phyloP scores from a whole-genome alignment of 1,140 invertebrate species.

The Piezodorus guildinii region DNA sequence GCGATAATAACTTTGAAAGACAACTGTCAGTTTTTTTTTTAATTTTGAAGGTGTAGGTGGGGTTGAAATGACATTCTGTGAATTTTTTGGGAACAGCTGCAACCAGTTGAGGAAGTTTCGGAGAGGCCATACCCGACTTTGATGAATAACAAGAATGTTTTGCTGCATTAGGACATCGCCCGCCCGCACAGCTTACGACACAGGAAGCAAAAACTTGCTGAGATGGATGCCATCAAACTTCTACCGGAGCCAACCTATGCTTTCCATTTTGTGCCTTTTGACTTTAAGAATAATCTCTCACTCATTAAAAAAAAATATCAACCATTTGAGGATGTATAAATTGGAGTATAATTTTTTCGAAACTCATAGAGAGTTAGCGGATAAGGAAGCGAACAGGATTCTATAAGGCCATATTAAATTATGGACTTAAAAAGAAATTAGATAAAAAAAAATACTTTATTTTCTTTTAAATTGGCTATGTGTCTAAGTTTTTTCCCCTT shows the following conservation, averaged over 20 bases:
- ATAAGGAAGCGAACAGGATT: no score
- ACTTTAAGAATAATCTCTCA: background rate
- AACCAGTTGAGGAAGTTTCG: background rate
- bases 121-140: background rate
- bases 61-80: background rate
- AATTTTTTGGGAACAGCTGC: background rate
- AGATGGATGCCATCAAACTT: background rate
- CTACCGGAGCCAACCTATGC: background rate
- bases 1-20: no score
- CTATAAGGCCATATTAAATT: no score
- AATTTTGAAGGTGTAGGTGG: background rate
- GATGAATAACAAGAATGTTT: background rate
- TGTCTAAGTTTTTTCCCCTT: no score
- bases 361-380: no score
- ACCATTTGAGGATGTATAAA: background rate
- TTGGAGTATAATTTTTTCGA: background rate
- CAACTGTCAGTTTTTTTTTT: no score
- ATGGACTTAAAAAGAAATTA: no score
- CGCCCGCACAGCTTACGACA: background rate
- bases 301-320: constrained; percentile 2
- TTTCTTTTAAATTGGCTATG: no score
- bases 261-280: background rate
- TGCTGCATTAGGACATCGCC: background rate
- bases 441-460: no score
- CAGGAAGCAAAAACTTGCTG: background rate